Evolutionary conservation across 1,140 invertebrate genomes (phyloP), one percentile per base, ranked within the genome.

Genomic region (Tyrophagus putrescentiae): DNA sequence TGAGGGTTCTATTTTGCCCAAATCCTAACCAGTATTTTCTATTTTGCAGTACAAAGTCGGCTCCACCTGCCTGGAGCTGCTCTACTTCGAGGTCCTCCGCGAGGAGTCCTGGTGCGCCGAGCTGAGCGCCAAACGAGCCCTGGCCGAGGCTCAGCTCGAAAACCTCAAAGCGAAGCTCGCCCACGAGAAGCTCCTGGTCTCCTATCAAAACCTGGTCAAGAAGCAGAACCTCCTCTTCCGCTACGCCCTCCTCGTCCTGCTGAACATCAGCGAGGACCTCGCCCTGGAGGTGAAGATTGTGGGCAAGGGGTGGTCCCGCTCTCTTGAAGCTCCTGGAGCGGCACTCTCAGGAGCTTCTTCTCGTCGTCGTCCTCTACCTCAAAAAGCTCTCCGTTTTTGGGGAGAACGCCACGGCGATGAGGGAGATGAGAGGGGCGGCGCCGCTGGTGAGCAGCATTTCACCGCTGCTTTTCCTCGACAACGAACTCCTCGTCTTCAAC

Each of bases 271-370:
- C 5, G 92, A 97, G 73, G 93, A 97, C 75, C 78, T 85, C 16
- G 87, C 75, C 54, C 74, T 96, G 7, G 93, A 98, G 74, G 83
- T 91, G 72, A 98, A 98, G 78, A 98, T 99, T 87, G 80, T 86
- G 5, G 89, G 90, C 64, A 87, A 92, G 70, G 88, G 90, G 65
- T 63, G 83, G 96, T 1, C 80, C 80, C 28, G 80, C 95, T 70
- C 76, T 98, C 7, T 79, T 89, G n/a, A 85, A 85, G 67, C 83
- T 84, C 31, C 76, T 98, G 66, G 88, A 95, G 63, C 77, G 92
- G 66, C 80, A 84, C 66, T 87, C 89, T 68, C 79, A 81, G 39
- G 87, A 96, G 71, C 77, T 98, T 11, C 75, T 96, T 3, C 85
- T 90, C 67, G 74, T 96, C n/a, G 85, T 91, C 33, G 79, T 92